Conservation (phyloP, 2,888 invertebrate species). For the Idaea biselata region DNA sequence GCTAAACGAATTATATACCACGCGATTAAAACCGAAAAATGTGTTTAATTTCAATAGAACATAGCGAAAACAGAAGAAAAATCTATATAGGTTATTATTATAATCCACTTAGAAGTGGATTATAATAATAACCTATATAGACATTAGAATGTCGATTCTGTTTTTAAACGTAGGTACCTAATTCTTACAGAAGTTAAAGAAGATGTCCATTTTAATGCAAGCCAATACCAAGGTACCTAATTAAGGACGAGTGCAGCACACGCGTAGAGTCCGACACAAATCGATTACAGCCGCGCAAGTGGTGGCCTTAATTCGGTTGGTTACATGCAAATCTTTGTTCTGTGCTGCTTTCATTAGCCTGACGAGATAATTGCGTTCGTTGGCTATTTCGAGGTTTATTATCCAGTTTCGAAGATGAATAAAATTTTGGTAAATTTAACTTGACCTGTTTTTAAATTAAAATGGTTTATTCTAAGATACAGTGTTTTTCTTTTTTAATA, state of each 20-base stretch:
- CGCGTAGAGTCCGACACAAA: constrained; percentile 47
- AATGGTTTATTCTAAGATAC: neutral
- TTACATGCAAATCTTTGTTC: neutral
- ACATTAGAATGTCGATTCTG: neutral
- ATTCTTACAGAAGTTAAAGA: neutral
- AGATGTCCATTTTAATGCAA: neutral
- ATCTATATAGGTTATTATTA: no score
- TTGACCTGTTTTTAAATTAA: neutral
- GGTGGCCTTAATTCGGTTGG: constrained; percentile 54
- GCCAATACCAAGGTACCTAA: constrained; percentile 19
- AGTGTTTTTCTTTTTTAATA: neutral
- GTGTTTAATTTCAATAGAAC: no score
- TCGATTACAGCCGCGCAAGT: constrained; percentile 45
- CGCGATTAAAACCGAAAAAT: no score
- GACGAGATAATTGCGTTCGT: neutral
- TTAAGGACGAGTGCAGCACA: constrained; percentile 31
- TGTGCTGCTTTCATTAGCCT: neutral
- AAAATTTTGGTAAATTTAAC: neutral
- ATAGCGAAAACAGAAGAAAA: no score
- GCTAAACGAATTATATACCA: no score
- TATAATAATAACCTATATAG: no score
- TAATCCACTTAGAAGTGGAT: no score
- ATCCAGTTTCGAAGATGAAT: neutral
- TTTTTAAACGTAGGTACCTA: neutral
- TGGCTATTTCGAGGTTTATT: neutral